Percentiles rank a stretch among this genome's conserved stretches.
These are phyloP conservation scores for Styela plicata DNA, from an alignment of 23 tunicate genomes.

Conservation along the genomic window DNA sequence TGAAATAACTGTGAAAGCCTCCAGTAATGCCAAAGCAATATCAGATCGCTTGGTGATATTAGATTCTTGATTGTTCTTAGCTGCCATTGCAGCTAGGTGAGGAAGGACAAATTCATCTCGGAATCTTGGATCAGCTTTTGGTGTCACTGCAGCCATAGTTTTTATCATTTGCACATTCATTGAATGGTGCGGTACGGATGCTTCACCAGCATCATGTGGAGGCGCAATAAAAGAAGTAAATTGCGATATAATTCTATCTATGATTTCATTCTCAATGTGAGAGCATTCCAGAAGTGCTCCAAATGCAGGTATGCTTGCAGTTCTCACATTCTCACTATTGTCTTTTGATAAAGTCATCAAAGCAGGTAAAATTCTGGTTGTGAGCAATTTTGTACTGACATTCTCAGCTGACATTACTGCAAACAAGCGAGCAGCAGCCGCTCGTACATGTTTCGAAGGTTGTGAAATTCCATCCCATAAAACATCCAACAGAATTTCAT, in stretches of 20 bases:
- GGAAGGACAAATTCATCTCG: constrained; percentile 84
- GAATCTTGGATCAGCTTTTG: constrained; percentile 79
- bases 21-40: constrained; percentile 47
- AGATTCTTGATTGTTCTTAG: constrained; percentile 51
- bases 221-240: constrained; percentile 51
- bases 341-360: constrained; percentile 75
- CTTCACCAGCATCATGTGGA: constrained; percentile 31
- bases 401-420: constrained; percentile 48
- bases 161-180: constrained; percentile 39
- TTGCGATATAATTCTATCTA: constrained; percentile 73
- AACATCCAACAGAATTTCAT: constrained; percentile 64
- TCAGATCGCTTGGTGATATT: constrained; percentile 52
- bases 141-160: constrained; percentile 10
- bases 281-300: constrained; percentile 49
- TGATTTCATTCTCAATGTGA: constrained; percentile 27
- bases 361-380: constrained; percentile 57
- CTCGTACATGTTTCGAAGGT: constrained; percentile 52
- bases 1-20: constrained; percentile 67
- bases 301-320: constrained; percentile 49
- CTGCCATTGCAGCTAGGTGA: constrained; percentile 70
- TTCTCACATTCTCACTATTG: constrained; percentile 44
- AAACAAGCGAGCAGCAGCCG: constrained; percentile 49
- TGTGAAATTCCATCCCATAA: constrained; percentile 60
- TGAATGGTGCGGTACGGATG: constrained; percentile 50
- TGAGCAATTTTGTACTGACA: constrained; percentile 36